A percentile compares a stretch with the other conserved stretches of the same genome.
These are phyloP conservation scores for Collichthys lucidus DNA, from an alignment of 2,113 vertebrate genomes.

Conservation along the genomic window DNA sequence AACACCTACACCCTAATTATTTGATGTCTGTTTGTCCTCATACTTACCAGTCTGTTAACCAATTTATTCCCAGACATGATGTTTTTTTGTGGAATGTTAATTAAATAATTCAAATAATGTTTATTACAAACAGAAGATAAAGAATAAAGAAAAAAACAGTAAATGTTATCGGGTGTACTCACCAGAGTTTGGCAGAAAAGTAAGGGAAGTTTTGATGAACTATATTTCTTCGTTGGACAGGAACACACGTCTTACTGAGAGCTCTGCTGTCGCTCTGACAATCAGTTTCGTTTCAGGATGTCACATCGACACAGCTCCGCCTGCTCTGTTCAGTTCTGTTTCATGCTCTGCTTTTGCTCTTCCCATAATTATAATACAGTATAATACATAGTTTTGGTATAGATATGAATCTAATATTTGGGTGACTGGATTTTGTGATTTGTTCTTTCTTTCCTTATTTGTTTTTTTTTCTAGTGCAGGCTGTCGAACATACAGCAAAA, in stretches of 20 bases:
- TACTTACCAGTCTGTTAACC: neutral
- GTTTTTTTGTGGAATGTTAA: neutral
- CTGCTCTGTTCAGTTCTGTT: neutral
- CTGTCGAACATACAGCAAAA: neutral
- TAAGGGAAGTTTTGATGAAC: neutral
- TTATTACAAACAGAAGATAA: no score
- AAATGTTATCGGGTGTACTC: neutral
- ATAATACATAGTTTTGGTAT: neutral
- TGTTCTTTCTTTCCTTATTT: neutral
- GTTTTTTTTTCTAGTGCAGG: neutral
- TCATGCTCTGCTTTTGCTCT: neutral
- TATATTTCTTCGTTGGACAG: neutral
- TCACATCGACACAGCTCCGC: neutral
- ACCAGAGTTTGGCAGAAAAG: neutral
- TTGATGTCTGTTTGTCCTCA: neutral
- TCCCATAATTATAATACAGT: neutral
- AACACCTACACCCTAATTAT: neutral
- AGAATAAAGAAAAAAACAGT: no score
- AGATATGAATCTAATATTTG: neutral
- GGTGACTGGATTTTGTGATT: neutral
- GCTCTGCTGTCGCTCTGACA: neutral
- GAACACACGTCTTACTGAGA: neutral
- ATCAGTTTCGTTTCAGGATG: neutral
- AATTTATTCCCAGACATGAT: neutral
- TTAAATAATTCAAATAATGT: neutral